Percentiles rank a stretch among this genome's conserved stretches.
These are phyloP conservation scores for Lepidochrysops patricia DNA, from an alignment of 2,888 invertebrate species.

Conservation along the genomic window DNA sequence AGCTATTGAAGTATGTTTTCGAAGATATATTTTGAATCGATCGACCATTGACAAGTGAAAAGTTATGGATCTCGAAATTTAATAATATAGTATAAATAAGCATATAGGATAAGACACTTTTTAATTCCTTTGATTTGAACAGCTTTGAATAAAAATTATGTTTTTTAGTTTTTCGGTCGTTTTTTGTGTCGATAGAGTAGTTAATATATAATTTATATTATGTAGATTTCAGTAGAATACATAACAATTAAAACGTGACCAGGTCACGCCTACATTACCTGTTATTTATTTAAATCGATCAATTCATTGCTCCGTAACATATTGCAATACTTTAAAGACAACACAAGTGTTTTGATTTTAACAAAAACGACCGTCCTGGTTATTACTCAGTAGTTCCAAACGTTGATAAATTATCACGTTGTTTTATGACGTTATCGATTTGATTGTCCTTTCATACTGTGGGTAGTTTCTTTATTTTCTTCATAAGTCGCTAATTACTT, in stretches of 20 bases:
- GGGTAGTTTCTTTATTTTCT: background rate
- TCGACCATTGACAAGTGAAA: background rate
- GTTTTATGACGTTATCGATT: background rate
- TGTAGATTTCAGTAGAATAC: background rate
- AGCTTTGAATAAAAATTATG: too few species aligned
- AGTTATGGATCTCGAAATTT: background rate
- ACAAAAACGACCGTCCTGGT: background rate
- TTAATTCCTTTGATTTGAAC: too few species aligned
- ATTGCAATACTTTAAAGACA: background rate
- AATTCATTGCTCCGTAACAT: background rate
- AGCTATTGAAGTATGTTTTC: background rate
- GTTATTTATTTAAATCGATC: conserved; percentile 9
- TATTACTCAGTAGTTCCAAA: background rate
- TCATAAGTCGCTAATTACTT: background rate
- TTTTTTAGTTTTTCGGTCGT: background rate
- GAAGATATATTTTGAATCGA: background rate
- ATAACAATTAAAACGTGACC: background rate
- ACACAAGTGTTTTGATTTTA: conserved; percentile 5
- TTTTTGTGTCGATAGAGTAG: background rate
- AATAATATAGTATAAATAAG: too few species aligned
- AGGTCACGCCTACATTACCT: background rate
- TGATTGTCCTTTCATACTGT: background rate
- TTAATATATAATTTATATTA: background rate
- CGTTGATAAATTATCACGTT: background rate
- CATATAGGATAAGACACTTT: too few species aligned